Conservation (phyloP, 1,140 invertebrate species). For the Myzus persicae region DNA sequence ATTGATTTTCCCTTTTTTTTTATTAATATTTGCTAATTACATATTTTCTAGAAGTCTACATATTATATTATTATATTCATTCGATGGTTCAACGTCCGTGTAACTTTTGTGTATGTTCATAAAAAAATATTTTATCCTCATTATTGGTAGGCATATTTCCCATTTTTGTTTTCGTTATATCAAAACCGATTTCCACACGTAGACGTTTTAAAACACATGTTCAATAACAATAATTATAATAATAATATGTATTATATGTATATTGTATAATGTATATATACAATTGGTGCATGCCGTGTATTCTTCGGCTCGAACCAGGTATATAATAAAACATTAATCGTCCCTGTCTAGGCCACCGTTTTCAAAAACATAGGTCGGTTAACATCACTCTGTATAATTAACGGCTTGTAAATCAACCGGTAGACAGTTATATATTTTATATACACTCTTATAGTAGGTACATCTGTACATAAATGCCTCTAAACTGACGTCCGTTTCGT, state of each 20-base stretch:
- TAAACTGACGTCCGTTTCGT: slow-evolving; percentile 17
- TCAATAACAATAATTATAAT: slow-evolving; percentile 6
- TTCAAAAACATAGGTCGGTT: background rate
- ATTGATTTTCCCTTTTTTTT: background rate
- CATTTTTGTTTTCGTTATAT: background rate
- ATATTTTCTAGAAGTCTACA: background rate
- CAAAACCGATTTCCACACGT: background rate
- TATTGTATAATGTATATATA: slow-evolving; percentile 14
- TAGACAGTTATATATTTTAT: slow-evolving; percentile 28
- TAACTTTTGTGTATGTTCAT: background rate
- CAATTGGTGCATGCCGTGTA: background rate
- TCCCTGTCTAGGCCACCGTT: slow-evolving; percentile 36
- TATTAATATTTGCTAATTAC: background rate
- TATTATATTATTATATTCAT: background rate
- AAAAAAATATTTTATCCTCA: background rate
- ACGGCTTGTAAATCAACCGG: slow-evolving; percentile 53
- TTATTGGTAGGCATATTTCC: background rate
- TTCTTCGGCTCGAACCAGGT: slow-evolving; percentile 36
- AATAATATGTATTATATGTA: slow-evolving; percentile 1
- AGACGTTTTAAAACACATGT: slow-evolving; percentile 22
- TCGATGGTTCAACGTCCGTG: background rate
- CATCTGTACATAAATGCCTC: background rate
- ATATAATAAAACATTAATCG: slow-evolving; percentile 38
- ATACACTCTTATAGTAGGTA: background rate
- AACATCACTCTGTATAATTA: slow-evolving; percentile 48